These are phyloP conservation scores for Narcine bancroftii DNA, from an alignment of 2,113 vertebrate genomes.

Conservation along the genomic window DNA sequence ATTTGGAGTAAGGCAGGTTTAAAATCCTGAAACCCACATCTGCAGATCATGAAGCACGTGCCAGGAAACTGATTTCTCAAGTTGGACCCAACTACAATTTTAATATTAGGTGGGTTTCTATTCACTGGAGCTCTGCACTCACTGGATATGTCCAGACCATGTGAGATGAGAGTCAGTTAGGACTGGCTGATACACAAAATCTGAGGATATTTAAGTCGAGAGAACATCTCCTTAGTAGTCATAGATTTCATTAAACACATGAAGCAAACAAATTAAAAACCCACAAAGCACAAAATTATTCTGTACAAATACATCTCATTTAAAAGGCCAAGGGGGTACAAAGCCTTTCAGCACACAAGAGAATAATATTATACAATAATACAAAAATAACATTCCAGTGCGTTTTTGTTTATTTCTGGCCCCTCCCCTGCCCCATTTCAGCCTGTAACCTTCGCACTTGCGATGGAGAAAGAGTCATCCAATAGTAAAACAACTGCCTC, in stretches of 20 bases:
- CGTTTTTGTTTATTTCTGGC: not conserved
- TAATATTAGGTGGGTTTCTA: not conserved
- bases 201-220: not conserved
- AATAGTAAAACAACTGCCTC: not conserved
- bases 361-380: not conserved
- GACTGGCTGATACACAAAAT: not conserved
- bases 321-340: not conserved
- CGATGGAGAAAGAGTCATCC: not conserved
- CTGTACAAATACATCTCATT: not conserved
- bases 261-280: slow-evolving; percentile 17
- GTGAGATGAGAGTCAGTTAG: not conserved
- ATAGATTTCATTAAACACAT: not conserved
- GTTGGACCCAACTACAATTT: not conserved
- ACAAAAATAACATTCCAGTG: slow-evolving; percentile 37
- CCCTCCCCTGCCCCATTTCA: not conserved
- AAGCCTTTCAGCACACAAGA: not conserved
- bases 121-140: not conserved
- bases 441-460: not conserved
- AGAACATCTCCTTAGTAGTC: not conserved
- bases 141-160: not conserved
- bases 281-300: not conserved
- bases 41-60: not conserved
- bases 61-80: not conserved
- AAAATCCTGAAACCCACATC: not conserved
- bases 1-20: not conserved